Conservation (phyloP, 2,113 vertebrate species). For the Cebus imitator region DNA sequence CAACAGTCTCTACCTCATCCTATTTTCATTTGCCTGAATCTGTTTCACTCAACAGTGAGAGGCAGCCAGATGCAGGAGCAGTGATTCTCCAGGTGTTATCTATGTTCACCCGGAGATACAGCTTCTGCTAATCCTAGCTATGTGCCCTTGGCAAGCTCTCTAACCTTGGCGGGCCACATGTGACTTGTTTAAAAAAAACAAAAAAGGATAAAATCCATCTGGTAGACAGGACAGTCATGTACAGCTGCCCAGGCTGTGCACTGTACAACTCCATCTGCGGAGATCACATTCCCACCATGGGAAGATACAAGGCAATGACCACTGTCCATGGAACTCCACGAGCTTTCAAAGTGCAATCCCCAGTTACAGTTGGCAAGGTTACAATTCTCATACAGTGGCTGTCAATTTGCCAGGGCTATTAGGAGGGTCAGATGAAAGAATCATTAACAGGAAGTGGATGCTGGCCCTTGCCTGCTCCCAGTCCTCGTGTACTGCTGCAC, state of each 20-base stretch:
- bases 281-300: neutral
- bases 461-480: neutral
- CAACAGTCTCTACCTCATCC: neutral
- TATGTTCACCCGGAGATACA: neutral
- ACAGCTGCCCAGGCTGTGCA: neutral
- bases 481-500: neutral
- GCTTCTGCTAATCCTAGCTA: neutral
- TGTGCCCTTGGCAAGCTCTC: neutral
- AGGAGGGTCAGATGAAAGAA: neutral
- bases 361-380: neutral
- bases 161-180: neutral
- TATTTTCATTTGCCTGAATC: neutral
- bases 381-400: neutral
- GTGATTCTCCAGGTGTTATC: neutral
- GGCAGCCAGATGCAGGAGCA: neutral
- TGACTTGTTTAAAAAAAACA: neutral
- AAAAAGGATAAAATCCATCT: neutral
- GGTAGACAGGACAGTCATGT: neutral
- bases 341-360: neutral
- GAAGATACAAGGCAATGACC: neutral
- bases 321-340: neutral
- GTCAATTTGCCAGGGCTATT: neutral
- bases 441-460: neutral
- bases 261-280: neutral
- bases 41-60: accelerated